Conservation (phyloP, 2,888 invertebrate genomes). For the Coremacera marginata region DNA sequence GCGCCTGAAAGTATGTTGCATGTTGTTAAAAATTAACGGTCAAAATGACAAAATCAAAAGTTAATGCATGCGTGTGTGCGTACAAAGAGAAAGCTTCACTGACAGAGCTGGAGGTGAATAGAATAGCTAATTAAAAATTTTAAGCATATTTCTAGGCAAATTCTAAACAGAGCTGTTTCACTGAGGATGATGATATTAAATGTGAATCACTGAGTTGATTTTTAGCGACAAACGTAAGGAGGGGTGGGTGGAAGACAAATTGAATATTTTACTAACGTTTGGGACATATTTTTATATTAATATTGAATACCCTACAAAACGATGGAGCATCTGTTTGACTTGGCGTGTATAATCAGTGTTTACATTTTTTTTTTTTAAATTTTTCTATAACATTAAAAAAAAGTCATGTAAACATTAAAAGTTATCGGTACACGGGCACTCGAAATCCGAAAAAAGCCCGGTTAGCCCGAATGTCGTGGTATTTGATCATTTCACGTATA, state of each 20-base stretch:
- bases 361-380: too few relatives aligned
- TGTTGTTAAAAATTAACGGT: constrained; percentile 46
- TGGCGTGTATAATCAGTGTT: too few relatives aligned
- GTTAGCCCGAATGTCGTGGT: too few relatives aligned
- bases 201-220: not conserved
- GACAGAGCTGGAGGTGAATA: not conserved
- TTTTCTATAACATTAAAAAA: too few relatives aligned
- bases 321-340: too few relatives aligned
- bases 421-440: too few relatives aligned
- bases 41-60: constrained; percentile 49
- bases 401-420: too few relatives aligned
- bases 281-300: not conserved
- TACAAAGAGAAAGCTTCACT: not conserved
- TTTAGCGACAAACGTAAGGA: not conserved
- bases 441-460: too few relatives aligned
- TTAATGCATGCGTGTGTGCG: constrained; percentile 20
- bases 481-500: too few relatives aligned
- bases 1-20: constrained; percentile 10
- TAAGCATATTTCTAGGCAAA: constrained; percentile 17
- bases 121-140: constrained; percentile 30
- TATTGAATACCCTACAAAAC: not conserved
- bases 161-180: not conserved
- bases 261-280: not conserved
- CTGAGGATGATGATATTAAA: not conserved
- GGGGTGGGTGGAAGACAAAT: not conserved